Evolutionary conservation across 92 coral and sea anemone species (phyloP).

Genomic region (Phenganax stokvisi): DNA sequence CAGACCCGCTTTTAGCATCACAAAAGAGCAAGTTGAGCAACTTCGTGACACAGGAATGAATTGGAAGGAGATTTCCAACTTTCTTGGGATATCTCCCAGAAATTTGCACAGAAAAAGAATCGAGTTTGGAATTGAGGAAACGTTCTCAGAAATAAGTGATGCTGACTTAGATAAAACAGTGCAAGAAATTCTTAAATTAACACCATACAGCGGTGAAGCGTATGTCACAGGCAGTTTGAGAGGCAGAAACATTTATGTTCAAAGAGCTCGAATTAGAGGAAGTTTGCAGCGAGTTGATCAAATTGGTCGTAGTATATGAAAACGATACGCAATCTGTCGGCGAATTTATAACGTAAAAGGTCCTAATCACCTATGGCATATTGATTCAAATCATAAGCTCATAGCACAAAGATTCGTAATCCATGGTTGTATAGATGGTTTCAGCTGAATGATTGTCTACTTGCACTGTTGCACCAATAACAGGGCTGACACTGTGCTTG

Average conservation of each 20-base stretch:
- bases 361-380: slow-evolving; percentile 8
- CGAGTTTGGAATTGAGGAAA: slow-evolving; percentile 7
- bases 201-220: slow-evolving; percentile 13
- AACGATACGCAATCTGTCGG: slow-evolving; percentile 3
- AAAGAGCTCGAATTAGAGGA: background rate
- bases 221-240: background rate
- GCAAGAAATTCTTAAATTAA: slow-evolving; percentile 6
- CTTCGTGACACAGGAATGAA: slow-evolving; percentile 39
- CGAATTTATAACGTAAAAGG: background rate
- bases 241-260: slow-evolving; percentile 11
- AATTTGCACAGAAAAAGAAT: background rate
- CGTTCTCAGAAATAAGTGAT: slow-evolving; percentile 11
- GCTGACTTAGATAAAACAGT: slow-evolving; percentile 8
- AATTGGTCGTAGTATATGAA: background rate
- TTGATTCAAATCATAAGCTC: background rate
- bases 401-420: background rate
- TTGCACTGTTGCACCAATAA: background rate
- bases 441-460: background rate
- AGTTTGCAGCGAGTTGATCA: slow-evolving; percentile 1
- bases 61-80: slow-evolving; percentile 12
- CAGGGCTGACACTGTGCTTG: background rate
- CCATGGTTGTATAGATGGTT: background rate
- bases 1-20: slow-evolving; percentile 29
- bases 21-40: slow-evolving; percentile 41
- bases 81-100: slow-evolving; percentile 6